Evolutionary conservation across 1,140 invertebrate species (phyloP), one percentile per base, ranked within the genome.

Genomic region (Mercenaria mercenaria): DNA sequence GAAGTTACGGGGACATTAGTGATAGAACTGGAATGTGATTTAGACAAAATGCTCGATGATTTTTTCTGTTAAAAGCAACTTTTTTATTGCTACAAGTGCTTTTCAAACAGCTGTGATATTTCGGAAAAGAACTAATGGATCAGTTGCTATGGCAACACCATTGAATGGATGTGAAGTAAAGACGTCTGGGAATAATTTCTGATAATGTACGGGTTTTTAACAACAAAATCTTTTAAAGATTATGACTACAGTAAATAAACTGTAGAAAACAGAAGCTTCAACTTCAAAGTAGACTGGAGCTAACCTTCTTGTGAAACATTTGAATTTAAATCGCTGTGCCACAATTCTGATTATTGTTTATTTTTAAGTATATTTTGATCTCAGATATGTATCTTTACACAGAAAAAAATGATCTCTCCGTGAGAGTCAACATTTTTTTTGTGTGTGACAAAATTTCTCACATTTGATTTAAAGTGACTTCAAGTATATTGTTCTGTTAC

Each of bases 61-160:
- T 37, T 72, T 39, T 72, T 72, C 67, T 72, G 67, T 72, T 72
- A 72, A 72, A 72, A 72, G 67, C 67, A 72, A 72, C 67, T 72
- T 72, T 72, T 29, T 23, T 72, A 1, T 20, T 8, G 67, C 67
- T 72, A 39, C 67, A 72, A 72, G 67, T 72, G 67, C 67, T 72
- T 72, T 72, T 72, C 67, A 72, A 72, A 72, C 67, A 72, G 67
- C 67, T 72, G 67, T 72, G 67, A 72, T 72, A 72, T 41, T 2
- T 72, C 3, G 29, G 15, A 72, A 39, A 8, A 8, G n/a, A 20
- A 72, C 3, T 15, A 23, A 23, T 72, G n/a, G 26, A 15, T 39
- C 6, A 8, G 59, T 64, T 64, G 23, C 59, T 15, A 64, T 64
- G 59, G 67, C 34, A 39, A 72, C 67, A 39, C n/a, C n/a, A n/a